Evolutionary conservation across 2,113 vertebrate genomes (phyloP).

Genomic region (Sciurus niger): DNA sequence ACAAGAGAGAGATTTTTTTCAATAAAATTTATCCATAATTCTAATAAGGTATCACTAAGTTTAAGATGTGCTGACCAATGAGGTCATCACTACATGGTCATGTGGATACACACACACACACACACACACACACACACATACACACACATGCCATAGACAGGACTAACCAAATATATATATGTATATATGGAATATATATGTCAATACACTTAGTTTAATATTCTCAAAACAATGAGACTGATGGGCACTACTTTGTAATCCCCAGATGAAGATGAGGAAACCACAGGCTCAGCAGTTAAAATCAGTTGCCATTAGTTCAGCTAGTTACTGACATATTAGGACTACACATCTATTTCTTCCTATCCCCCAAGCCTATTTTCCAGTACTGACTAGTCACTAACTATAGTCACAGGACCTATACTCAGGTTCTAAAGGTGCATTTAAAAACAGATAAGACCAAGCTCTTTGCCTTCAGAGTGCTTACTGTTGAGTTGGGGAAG

Average conservation of each 20-base stretch:
- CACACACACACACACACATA: background rate
- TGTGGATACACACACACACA: background rate
- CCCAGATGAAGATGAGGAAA: constrained; percentile 5
- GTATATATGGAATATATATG: background rate
- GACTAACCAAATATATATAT: background rate
- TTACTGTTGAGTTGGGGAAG: background rate
- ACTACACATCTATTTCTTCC: background rate
- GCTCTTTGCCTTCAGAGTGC: background rate
- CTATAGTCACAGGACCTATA: background rate
- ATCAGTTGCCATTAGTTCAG: background rate
- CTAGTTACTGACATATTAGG: background rate
- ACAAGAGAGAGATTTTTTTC: background rate
- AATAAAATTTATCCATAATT: constrained; percentile 4
- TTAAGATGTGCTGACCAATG: background rate
- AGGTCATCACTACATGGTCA: background rate
- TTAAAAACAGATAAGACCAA: background rate
- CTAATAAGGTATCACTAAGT: constrained; percentile 9
- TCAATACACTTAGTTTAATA: constrained; percentile 3
- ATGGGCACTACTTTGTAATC: background rate
- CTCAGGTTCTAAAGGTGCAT: background rate
- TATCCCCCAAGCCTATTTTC: background rate
- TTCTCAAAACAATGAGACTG: background rate
- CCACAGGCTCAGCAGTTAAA: background rate
- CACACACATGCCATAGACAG: background rate
- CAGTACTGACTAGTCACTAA: background rate